Evolutionary conservation across 2,113 vertebrate genomes (phyloP), one percentile per base, ranked within the genome.

Genomic region (Prionailurus bengalensis): DNA sequence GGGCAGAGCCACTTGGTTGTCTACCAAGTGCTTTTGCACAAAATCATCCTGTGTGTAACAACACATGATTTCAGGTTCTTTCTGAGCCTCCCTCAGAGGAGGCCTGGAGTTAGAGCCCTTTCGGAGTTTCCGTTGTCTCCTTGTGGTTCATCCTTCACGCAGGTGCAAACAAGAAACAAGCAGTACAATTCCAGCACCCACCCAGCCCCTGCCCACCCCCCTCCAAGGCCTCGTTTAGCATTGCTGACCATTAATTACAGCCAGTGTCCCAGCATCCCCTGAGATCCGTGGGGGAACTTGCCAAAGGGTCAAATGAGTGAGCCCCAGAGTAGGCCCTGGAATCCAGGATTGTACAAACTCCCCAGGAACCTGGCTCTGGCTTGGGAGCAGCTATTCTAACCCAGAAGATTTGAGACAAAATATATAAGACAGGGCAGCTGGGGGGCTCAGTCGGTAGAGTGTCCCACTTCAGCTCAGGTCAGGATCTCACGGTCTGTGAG

Each of bases 341-440:
- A 96, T 88, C n/a, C 19, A 96, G 71, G 36, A 80, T 63, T 83
- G 29, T 83, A 94, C 48, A 45, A 92, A 89, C 21, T 39, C 65
- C 42, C 39, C 53, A 73, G 29, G 42, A 78, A 13, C 39, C 33
- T 51, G 42, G 42, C 51, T 89, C 68, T 91, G n/a, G 71, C 25
- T 95, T 81, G 21, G 76, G 48, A 93, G 31, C 31, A 89, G 31
- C 31, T 74, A 36, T 74, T 91, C 48, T 88, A 87, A 71, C 93
- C 19, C 36, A 87, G 79, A 92, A n/a, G 17, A 61, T 91, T 66
- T 94, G n/a, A 91, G 66, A 91, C 10, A 27, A 68, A 88, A 36
- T 81, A 51, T 13, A 11, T 83, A 12, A 76, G 48, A 78, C 27
- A 51, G 48, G 48, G 48, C 48, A 13, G 11, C 48, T 51, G 48